Conservation (phyloP, 2,113 vertebrate species). For the Bos javanicus region DNA sequence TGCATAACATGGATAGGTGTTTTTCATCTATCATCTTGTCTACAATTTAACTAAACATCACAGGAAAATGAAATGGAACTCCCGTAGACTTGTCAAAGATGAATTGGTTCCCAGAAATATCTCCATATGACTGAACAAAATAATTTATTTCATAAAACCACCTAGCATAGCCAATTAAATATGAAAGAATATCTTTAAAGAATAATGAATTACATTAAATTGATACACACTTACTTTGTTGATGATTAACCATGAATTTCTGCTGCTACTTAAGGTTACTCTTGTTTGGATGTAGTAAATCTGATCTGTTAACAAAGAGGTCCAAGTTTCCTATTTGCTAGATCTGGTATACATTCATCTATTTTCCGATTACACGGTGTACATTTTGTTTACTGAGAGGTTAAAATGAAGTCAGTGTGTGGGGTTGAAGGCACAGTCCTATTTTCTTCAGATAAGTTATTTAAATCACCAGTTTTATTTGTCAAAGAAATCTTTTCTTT, state of each 20-base stretch:
- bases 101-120: not conserved
- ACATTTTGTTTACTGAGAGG: not conserved
- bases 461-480: not conserved
- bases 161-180: not conserved
- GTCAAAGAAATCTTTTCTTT: not conserved
- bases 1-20: not conserved
- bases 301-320: not conserved
- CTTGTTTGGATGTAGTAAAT: not conserved
- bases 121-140: not conserved
- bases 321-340: not conserved
- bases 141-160: not conserved
- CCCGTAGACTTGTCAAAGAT: not conserved
- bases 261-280: not conserved
- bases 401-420: not conserved
- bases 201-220: not conserved
- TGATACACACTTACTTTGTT: not conserved
- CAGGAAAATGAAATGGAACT: not conserved
- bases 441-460: not conserved
- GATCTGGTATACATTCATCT: not conserved
- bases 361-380: not conserved
- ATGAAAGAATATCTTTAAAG: not conserved
- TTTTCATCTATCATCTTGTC: not conserved
- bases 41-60: not conserved
- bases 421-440: not conserved
- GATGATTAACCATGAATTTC: not conserved